Evolutionary conservation across 2,797 vertebrate genomes (phyloP).

Genomic region (Chanos chanos): DNA sequence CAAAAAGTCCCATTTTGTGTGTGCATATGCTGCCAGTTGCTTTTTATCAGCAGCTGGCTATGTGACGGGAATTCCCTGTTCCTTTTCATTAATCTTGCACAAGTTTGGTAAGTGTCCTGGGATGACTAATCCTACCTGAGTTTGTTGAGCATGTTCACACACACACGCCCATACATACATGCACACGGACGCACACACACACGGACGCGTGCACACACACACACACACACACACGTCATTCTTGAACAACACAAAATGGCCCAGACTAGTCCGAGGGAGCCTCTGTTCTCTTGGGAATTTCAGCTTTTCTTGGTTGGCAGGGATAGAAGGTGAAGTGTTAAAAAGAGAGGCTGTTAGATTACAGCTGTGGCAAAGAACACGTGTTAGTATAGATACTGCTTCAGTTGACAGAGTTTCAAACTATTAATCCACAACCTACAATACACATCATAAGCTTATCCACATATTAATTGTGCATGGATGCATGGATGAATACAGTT

Average conservation of each 20-base stretch:
- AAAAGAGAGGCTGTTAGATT: no score
- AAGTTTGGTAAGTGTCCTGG: conserved; percentile 47
- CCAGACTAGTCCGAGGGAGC: background rate
- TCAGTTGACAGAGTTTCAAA: no score
- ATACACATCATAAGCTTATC: no score
- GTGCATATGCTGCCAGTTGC: background rate
- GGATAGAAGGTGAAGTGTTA: no score
- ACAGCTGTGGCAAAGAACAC: background rate
- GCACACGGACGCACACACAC: background rate
- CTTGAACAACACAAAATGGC: background rate
- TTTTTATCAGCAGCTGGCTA: conserved; percentile 39
- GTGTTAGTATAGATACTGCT: no score
- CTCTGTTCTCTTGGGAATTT: no score
- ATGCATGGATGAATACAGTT: no score
- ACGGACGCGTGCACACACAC: background rate
- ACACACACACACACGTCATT: background rate
- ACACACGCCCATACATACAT: background rate
- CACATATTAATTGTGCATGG: no score
- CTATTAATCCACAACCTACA: no score
- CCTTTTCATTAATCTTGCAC: conserved; percentile 57
- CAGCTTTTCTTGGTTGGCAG: no score
- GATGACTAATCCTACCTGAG: conserved; percentile 53
- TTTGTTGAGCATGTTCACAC: conserved; percentile 43
- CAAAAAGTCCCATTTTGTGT: no score
- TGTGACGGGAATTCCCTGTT: conserved; percentile 54